Evolutionary conservation across 1,140 invertebrate species (phyloP).

Genomic region (Trichogramma pretiosum): DNA sequence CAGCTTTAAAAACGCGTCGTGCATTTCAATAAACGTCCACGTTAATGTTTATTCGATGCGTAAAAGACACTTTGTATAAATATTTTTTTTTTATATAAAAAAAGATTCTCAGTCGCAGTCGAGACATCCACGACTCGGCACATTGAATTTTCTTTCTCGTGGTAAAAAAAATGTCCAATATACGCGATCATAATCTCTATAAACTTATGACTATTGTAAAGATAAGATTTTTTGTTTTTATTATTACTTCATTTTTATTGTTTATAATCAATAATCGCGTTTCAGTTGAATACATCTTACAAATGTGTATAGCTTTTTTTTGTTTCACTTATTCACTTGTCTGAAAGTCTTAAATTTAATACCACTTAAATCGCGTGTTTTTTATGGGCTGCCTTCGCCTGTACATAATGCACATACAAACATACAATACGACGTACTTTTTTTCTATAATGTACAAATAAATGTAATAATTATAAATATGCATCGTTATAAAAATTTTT

Average conservation of each 20-base stretch:
- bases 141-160: background rate
- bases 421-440: conserved; percentile 17
- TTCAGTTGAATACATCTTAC: conserved; percentile 18
- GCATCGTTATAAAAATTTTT: too few relatives aligned
- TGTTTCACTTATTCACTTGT: conserved; percentile 3
- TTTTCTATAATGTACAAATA: conserved; percentile 20
- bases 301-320: conserved; percentile 15
- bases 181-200: too few relatives aligned
- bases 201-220: too few relatives aligned
- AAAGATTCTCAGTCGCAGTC: conserved; percentile 1
- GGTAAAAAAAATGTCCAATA: too few relatives aligned
- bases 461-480: conserved; percentile 26
- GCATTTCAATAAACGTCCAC: conserved; percentile 35
- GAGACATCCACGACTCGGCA: background rate
- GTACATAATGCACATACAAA: conserved; percentile 26
- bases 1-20: conserved; percentile 27
- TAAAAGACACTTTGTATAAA: conserved; percentile 39
- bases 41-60: conserved; percentile 34
- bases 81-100: background rate
- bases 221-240: conserved; percentile 4
- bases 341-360: conserved; percentile 6
- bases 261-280: conserved; percentile 16
- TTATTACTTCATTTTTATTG: conserved; percentile 15
- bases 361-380: conserved; percentile 11
- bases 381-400: conserved; percentile 24